Percentiles rank a stretch among this genome's conserved stretches.
These are phyloP conservation scores for Beris chalybata DNA, from an alignment of 2,888 invertebrate species.

Conservation along the genomic window DNA sequence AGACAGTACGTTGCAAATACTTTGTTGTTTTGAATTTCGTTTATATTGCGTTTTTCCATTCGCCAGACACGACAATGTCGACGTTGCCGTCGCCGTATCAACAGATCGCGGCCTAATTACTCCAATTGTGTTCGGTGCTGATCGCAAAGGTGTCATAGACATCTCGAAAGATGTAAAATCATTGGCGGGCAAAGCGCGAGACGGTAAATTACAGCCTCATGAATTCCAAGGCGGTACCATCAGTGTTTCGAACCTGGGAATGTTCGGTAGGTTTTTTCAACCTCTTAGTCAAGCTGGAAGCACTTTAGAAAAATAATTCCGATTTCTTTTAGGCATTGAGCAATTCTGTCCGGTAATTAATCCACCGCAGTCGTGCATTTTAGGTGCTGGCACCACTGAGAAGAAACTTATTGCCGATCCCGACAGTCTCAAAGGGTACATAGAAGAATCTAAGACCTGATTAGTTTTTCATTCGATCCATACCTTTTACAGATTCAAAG, in stretches of 20 bases:
- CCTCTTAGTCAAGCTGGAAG: too few species aligned
- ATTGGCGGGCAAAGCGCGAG: conserved; percentile 83
- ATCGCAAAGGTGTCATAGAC: conserved; percentile 82
- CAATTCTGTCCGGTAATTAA: conserved; percentile 93
- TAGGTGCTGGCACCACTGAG: conserved; percentile 85
- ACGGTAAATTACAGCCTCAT: conserved; percentile 85
- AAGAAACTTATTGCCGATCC: conserved; percentile 74
- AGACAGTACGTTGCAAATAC: conserved; percentile 73
- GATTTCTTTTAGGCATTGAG: conserved; percentile 52
- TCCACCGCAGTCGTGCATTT: conserved; percentile 92
- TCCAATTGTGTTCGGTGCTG: conserved; percentile 91
- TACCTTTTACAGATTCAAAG: conserved; percentile 63
- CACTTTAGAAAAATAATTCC: background rate
- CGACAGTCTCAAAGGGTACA: conserved; percentile 72
- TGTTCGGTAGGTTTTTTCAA: conserved; percentile 68
- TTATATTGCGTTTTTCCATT: background rate
- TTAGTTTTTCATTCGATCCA: background rate
- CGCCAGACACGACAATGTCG: conserved; percentile 80
- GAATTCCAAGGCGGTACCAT: conserved; percentile 98
- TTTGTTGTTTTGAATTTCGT: background rate
- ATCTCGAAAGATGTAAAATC: conserved; percentile 79
- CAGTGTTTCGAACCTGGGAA: conserved; percentile 92
- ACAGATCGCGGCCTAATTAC: conserved; percentile 95
- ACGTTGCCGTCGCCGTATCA: conserved; percentile 95
- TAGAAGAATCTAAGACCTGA: background rate